phyloP scores from a whole-genome alignment of 2,888 invertebrate species.

The Apamea anceps region DNA sequence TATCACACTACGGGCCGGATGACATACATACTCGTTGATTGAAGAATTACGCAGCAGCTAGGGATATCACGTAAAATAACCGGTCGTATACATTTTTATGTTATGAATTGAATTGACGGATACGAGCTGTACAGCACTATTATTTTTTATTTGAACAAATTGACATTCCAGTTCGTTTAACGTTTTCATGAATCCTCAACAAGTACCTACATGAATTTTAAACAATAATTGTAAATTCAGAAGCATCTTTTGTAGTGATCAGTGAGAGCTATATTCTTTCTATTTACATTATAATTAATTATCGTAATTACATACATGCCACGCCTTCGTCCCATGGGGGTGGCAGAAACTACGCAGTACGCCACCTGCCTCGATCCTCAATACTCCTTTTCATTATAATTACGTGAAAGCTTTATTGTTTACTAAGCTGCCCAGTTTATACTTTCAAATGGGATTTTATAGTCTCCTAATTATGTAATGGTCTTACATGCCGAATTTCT shows the following conservation, averaged over 20 bases:
- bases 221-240: not conserved
- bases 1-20: not conserved
- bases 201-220: not conserved
- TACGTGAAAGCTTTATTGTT: not conserved
- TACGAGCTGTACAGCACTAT: not conserved
- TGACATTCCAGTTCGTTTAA: not conserved
- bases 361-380: not conserved
- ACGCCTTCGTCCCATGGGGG: not conserved
- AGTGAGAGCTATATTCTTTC: not conserved
- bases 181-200: not conserved
- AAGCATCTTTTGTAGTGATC: not conserved
- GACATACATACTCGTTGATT: constrained; percentile 1
- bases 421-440: not conserved
- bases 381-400: not conserved
- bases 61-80: not conserved
- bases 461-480: not conserved
- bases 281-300: not conserved
- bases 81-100: not conserved
- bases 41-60: not conserved
- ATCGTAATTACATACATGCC: not conserved
- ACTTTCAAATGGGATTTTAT: not conserved
- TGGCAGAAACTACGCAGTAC: not conserved
- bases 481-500: not conserved
- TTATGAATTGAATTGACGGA: not conserved
- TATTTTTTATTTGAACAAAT: not conserved